Evolutionary conservation across 2,113 vertebrate genomes (phyloP).

Genomic region (Brachypteracias leptosomus): DNA sequence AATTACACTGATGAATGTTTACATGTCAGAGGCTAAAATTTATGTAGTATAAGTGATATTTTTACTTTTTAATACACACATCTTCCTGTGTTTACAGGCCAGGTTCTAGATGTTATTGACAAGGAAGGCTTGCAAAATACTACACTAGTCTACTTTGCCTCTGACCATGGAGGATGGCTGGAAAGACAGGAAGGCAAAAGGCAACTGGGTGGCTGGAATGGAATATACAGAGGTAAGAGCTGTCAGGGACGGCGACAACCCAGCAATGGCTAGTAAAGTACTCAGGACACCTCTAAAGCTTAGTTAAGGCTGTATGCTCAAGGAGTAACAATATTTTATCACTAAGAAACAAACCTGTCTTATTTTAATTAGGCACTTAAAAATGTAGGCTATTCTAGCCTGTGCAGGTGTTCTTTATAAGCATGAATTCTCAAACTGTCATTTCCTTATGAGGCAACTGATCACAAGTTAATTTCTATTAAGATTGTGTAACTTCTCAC

Average conservation of each 20-base stretch:
- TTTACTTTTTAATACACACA: neutral
- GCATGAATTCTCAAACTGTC: neutral
- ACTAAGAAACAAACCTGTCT: neutral
- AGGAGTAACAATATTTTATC: neutral
- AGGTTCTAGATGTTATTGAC: slow-evolving; percentile 78
- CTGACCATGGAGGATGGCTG: slow-evolving; percentile 89
- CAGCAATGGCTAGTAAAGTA: neutral
- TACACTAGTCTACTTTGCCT: slow-evolving; percentile 88
- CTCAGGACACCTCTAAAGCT: neutral
- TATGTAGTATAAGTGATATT: neutral
- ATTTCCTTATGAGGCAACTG: neutral
- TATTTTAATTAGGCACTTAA: neutral
- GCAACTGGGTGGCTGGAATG: slow-evolving; percentile 75
- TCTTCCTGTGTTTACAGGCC: slow-evolving; percentile 68
- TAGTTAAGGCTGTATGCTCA: neutral
- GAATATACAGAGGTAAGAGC: slow-evolving; percentile 84
- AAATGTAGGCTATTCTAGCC: neutral
- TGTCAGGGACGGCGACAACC: neutral
- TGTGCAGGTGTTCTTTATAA: neutral
- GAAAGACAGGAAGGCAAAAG: slow-evolving; percentile 65
- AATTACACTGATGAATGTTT: neutral
- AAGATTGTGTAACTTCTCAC: neutral
- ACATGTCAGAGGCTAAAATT: neutral
- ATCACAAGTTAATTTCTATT: neutral
- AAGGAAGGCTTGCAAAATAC: slow-evolving; percentile 74